Evolutionary conservation across 1,140 invertebrate species (phyloP).

Genomic region (Forficula auricularia): DNA sequence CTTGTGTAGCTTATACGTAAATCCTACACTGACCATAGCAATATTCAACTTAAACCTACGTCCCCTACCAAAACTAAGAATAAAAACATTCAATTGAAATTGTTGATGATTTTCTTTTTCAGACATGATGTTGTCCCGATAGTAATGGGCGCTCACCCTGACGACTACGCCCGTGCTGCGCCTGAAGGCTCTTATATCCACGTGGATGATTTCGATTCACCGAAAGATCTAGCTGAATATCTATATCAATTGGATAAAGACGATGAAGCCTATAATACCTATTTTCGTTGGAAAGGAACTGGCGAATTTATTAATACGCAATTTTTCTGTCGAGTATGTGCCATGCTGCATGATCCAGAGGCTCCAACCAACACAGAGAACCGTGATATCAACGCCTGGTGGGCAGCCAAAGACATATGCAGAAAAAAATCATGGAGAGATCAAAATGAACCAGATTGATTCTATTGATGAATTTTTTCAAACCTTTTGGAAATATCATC

Average conservation of each 20-base stretch:
- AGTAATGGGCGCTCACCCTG: constrained; percentile 83
- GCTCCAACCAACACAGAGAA: constrained; percentile 47
- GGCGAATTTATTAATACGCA: constrained; percentile 88
- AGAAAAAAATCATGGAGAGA: constrained; percentile 48
- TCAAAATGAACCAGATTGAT: too few relatives aligned
- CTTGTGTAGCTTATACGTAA: too few relatives aligned
- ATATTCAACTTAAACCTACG: too few relatives aligned
- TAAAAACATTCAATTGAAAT: too few relatives aligned
- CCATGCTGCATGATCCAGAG: constrained; percentile 68
- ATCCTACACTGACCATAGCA: too few relatives aligned
- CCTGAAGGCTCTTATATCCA: constrained; percentile 83
- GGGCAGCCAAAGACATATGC: constrained; percentile 56
- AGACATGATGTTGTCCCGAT: constrained; percentile 79
- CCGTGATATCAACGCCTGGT: constrained; percentile 73
- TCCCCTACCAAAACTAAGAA: too few relatives aligned
- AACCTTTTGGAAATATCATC: too few relatives aligned
- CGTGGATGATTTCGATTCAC: constrained; percentile 80
- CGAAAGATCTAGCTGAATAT: constrained; percentile 69
- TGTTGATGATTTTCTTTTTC: too few relatives aligned
- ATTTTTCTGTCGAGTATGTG: constrained; percentile 89
- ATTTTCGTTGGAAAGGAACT: constrained; percentile 78
- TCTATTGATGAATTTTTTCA: too few relatives aligned
- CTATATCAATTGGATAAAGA: constrained; percentile 67
- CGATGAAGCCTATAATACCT: constrained; percentile 77
- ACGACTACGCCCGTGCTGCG: constrained; percentile 72